phyloP scores from a whole-genome alignment of 2,888 invertebrate genomes.

The Ganaspis brasiliensis region DNA sequence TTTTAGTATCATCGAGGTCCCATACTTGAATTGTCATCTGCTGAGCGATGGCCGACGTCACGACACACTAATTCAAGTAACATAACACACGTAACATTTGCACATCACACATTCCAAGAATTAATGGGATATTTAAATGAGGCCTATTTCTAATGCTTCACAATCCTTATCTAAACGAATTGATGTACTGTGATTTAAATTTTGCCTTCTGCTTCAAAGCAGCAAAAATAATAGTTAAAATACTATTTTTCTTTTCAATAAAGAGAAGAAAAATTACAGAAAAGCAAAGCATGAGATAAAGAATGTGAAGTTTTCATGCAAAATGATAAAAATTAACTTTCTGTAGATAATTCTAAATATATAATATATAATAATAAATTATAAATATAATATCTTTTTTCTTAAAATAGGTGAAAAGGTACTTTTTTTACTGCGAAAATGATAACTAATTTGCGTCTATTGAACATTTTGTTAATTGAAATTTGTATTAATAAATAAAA shows the following conservation, averaged over 20 bases:
- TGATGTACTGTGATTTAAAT: neutral
- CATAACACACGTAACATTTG: conserved; percentile 78
- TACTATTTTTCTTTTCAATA: neutral
- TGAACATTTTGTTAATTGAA: too few relatives aligned
- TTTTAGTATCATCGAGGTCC: conserved; percentile 93
- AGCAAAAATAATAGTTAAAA: neutral
- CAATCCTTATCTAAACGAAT: conserved; percentile 6
- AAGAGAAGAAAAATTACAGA: neutral
- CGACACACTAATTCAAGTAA: conserved; percentile 79
- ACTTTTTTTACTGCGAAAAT: too few relatives aligned
- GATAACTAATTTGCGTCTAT: too few relatives aligned
- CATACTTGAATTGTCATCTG: conserved; percentile 88
- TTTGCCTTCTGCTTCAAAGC: neutral
- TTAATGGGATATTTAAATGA: conserved; percentile 28
- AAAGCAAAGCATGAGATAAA: neutral
- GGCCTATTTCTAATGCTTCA: conserved; percentile 35
- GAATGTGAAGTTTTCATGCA: conserved; percentile 25
- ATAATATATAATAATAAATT: too few relatives aligned
- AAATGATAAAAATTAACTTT: neutral
- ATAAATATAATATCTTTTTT: too few relatives aligned
- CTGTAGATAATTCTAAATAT: neutral
- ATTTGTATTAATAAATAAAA: too few relatives aligned
- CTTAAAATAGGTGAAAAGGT: too few relatives aligned
- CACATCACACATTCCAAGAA: conserved; percentile 65
- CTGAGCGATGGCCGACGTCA: conserved; percentile 85